Conservation (phyloP, 2,888 invertebrate genomes). For the Heliconius ismenius region DNA sequence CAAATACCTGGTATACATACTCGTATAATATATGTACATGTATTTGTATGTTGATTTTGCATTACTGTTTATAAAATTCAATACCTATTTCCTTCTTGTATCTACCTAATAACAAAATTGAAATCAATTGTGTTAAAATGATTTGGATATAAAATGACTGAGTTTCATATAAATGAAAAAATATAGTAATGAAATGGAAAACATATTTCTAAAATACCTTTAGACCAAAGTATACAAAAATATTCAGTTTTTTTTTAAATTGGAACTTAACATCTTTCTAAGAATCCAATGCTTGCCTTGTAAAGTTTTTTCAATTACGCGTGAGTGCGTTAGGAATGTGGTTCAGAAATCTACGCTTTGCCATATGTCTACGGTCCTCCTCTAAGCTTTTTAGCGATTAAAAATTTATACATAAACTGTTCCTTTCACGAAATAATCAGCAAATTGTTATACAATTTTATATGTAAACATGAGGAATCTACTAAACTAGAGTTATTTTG, state of each 20-base stretch:
- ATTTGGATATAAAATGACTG: no score
- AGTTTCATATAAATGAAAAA: no score
- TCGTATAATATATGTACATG: neutral
- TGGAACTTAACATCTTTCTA: slow-evolving; percentile 38
- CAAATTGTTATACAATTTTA: slow-evolving; percentile 47
- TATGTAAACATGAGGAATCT: slow-evolving; percentile 50
- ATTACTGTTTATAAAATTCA: no score
- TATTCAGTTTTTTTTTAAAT: slow-evolving; percentile 40
- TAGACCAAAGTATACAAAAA: slow-evolving; percentile 32
- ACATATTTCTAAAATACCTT: slow-evolving; percentile 1
- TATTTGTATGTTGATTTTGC: neutral
- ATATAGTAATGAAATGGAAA: neutral
- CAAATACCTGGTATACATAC: no score
- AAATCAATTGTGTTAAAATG: no score
- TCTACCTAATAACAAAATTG: no score
- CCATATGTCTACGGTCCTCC: slow-evolving; percentile 28
- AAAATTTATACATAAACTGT: slow-evolving; percentile 1
- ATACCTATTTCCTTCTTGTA: no score
- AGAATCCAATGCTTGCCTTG: slow-evolving; percentile 42
- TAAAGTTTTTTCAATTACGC: slow-evolving; percentile 43
- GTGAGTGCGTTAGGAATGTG: slow-evolving; percentile 44
- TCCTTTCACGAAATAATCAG: slow-evolving; percentile 10
- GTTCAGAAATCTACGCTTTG: slow-evolving; percentile 31
- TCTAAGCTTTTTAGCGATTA: neutral
- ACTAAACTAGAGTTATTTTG: slow-evolving; percentile 52